Conservation (phyloP, 2,797 vertebrate species). For the Acrossocheilus wenchowensis region DNA sequence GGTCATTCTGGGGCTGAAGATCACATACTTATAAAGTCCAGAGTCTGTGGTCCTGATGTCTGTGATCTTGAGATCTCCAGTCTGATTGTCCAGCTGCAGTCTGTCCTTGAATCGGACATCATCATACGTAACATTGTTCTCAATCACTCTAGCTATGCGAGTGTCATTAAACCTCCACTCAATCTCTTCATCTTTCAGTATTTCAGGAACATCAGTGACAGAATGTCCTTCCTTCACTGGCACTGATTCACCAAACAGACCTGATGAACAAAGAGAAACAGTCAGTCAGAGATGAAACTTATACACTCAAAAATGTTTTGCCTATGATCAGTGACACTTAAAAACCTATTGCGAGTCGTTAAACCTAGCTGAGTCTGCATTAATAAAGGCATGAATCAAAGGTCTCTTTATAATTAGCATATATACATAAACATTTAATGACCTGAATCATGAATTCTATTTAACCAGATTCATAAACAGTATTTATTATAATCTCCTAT, state of each 20-base stretch:
- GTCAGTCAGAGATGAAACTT: not conserved
- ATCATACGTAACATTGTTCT: too few relatives aligned
- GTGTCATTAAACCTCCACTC: not conserved
- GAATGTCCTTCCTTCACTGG: not conserved
- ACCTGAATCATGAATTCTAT: too few relatives aligned
- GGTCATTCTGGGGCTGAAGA: too few relatives aligned
- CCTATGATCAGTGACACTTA: too few relatives aligned
- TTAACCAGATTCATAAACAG: too few relatives aligned
- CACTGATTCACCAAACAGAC: not conserved
- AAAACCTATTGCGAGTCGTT: too few relatives aligned
- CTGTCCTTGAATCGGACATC: not conserved
- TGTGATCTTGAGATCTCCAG: not conserved
- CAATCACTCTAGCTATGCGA: not conserved
- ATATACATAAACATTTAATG: too few relatives aligned
- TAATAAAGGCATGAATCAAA: too few relatives aligned
- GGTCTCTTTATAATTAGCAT: too few relatives aligned
- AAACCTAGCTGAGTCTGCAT: too few relatives aligned
- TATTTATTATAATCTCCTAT: too few relatives aligned
- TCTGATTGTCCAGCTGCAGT: not conserved
- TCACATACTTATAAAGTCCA: not conserved
- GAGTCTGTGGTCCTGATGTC: not conserved
- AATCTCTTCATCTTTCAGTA: fast-evolving
- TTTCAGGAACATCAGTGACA: not conserved
- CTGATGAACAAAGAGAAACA: not conserved
- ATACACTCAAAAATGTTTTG: too few relatives aligned